These are phyloP conservation scores for Tamias sibiricus DNA, from an alignment of 2,113 vertebrate species.

Conservation along the genomic window DNA sequence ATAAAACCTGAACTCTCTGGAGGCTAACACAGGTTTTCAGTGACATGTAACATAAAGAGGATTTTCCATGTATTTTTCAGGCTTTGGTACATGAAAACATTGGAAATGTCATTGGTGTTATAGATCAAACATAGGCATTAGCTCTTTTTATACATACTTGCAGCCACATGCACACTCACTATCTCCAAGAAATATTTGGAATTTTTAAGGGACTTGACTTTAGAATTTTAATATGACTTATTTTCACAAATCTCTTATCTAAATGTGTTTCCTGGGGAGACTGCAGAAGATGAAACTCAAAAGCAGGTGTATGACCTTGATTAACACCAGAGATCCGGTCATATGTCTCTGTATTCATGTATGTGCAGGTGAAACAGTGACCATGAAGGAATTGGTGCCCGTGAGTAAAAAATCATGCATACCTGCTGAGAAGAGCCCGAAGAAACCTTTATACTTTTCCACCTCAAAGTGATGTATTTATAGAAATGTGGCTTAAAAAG, in stretches of 20 bases:
- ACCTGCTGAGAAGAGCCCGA: neutral
- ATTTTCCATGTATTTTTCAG: neutral
- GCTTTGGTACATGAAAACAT: neutral
- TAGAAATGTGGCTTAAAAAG: slow-evolving; percentile 59
- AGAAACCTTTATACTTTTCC: neutral
- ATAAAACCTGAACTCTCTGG: neutral
- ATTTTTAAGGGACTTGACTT: neutral
- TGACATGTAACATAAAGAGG: neutral
- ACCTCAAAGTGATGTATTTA: neutral
- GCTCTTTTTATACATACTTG: neutral
- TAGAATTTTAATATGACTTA: neutral
- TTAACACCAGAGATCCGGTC: neutral
- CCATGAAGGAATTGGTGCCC: neutral
- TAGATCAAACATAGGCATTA: neutral
- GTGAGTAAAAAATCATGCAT: neutral
- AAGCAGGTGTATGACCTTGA: neutral
- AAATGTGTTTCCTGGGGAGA: neutral
- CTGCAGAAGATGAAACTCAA: neutral
- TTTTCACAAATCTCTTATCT: neutral
- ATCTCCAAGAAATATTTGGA: neutral
- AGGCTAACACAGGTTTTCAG: neutral
- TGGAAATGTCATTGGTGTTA: neutral
- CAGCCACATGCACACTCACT: neutral
- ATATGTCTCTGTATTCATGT: neutral
- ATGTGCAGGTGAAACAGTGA: neutral